Conservation (phyloP, 2,797 vertebrate species). For the Menidia menidia region DNA sequence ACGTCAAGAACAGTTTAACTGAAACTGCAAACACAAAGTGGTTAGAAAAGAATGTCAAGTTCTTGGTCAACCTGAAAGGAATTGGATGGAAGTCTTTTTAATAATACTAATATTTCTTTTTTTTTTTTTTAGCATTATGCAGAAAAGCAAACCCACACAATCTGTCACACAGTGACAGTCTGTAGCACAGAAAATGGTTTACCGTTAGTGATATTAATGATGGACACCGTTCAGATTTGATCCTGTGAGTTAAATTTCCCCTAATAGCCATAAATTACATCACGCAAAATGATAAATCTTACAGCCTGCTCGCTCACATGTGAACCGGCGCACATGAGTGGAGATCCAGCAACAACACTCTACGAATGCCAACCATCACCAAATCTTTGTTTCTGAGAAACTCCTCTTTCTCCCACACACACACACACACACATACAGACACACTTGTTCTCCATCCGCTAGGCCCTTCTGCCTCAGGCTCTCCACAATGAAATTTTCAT, state of each 20-base stretch:
- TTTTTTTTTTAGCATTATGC: not conserved
- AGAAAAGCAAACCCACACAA: not conserved
- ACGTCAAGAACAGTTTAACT: not conserved
- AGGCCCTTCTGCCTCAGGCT: constrained; percentile 91
- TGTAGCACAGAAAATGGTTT: constrained; percentile 2
- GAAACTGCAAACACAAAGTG: not conserved
- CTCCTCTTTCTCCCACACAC: constrained; percentile 3
- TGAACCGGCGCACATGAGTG: constrained; percentile 40
- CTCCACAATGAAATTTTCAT: constrained; percentile 96
- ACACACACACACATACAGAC: constrained; percentile 32
- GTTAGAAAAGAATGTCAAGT: no score
- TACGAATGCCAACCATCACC: constrained; percentile 44
- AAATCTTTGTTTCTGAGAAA: constrained; percentile 38
- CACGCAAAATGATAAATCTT: constrained; percentile 25
- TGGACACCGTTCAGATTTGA: constrained; percentile 7
- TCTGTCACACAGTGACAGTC: not conserved
- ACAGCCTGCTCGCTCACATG: constrained; percentile 5
- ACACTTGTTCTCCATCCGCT: constrained; percentile 66
- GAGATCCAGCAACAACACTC: constrained; percentile 30
- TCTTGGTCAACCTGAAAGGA: not conserved
- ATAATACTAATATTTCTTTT: not conserved
- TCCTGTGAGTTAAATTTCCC: constrained; percentile 12
- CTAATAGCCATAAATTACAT: constrained; percentile 20
- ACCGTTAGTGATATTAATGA: constrained; percentile 6
- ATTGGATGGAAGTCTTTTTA: not conserved